These are phyloP conservation scores for Chelonia mydas DNA, from an alignment of 2,797 vertebrate genomes.

Conservation along the genomic window DNA sequence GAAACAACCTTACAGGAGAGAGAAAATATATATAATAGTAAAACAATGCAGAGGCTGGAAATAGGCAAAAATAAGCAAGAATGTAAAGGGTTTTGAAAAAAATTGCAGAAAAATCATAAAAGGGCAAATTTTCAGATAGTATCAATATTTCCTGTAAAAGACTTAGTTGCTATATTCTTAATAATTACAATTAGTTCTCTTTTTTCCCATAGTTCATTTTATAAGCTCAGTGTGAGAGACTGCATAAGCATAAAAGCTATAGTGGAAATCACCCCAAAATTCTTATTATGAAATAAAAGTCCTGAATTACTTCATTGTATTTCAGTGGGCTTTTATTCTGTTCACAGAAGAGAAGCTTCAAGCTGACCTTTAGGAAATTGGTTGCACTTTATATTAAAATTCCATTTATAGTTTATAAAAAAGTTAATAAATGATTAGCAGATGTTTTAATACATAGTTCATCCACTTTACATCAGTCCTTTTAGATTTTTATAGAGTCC, in stretches of 20 bases:
- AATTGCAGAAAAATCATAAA: neutral
- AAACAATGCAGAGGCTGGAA: fast-evolving
- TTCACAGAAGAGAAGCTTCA: neutral
- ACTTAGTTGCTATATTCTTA: neutral
- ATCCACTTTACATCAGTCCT: neutral
- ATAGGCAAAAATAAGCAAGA: neutral
- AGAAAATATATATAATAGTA: neutral
- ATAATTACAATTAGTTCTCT: neutral
- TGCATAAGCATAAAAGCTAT: neutral
- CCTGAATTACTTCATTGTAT: neutral
- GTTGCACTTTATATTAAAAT: neutral
- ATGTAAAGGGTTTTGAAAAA: neutral
- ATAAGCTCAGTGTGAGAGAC: neutral
- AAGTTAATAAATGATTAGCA: no score
- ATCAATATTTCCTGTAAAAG: neutral
- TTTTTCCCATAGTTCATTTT: neutral
- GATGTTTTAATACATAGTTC: neutral
- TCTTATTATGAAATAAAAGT: neutral
- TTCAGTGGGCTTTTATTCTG: neutral
- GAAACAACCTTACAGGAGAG: neutral
- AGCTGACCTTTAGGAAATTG: neutral
- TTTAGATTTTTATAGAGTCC: neutral
- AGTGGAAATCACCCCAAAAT: neutral
- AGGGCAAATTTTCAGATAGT: fast-evolving
- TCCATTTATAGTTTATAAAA: neutral